phyloP scores from a whole-genome alignment of 2,797 vertebrate species.

The Notolepis coatsorum region DNA sequence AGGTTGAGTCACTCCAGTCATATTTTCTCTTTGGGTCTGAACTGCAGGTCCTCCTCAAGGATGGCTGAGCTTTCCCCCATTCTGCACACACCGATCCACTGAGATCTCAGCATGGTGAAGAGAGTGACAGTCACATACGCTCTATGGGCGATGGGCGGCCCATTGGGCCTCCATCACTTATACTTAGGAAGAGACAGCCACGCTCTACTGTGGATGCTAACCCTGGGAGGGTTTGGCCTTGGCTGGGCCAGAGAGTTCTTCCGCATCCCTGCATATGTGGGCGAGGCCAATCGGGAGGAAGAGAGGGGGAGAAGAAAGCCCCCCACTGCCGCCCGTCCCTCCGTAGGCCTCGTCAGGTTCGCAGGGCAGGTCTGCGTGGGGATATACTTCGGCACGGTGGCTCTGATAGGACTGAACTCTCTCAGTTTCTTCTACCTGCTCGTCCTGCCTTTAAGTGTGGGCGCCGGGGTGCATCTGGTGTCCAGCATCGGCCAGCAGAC shows the following conservation, averaged over 20 bases:
- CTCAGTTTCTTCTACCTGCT: constrained; percentile 86
- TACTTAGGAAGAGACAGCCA: constrained; percentile 92
- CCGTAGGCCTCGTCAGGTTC: constrained; percentile 80
- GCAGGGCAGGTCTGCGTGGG: constrained; percentile 87
- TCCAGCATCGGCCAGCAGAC: constrained; percentile 86
- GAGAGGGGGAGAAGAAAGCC: constrained; percentile 21
- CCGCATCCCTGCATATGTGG: constrained; percentile 87
- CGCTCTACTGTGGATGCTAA: constrained; percentile 92
- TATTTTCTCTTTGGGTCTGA: not conserved
- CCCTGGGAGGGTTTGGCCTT: constrained; percentile 88
- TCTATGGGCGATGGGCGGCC: constrained; percentile 84
- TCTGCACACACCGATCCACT: constrained; percentile 29
- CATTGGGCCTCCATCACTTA: constrained; percentile 89
- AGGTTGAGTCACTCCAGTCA: not conserved
- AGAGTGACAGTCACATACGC: constrained; percentile 83
- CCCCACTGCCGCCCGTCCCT: constrained; percentile 29
- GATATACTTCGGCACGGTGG: constrained; percentile 89
- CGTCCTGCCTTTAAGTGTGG: constrained; percentile 86
- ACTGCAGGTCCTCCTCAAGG: constrained; percentile 36
- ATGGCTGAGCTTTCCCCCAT: constrained; percentile 33
- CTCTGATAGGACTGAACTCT: constrained; percentile 86
- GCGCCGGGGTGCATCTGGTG: constrained; percentile 89
- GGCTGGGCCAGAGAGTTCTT: constrained; percentile 88
- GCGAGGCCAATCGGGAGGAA: constrained; percentile 77
- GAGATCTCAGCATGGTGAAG: constrained; percentile 73